Evolutionary conservation across 2,888 invertebrate genomes (phyloP).

Genomic region (Parthenolecanium corni): DNA sequence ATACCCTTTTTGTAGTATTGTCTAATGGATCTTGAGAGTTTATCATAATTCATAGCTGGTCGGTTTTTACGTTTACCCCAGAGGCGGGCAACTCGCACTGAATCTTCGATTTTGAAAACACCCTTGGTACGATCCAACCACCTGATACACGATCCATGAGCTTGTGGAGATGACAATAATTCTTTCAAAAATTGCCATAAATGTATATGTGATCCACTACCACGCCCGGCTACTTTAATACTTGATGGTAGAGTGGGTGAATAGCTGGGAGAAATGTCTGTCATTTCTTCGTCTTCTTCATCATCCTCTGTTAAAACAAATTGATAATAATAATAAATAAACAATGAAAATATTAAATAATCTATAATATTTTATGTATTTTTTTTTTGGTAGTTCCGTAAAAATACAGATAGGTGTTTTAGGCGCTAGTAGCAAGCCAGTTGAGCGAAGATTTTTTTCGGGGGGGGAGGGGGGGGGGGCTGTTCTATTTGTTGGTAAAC

Average conservation of each 20-base stretch:
- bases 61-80: slow-evolving; percentile 98
- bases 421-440: too few relatives aligned
- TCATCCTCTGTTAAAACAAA: slow-evolving; percentile 17
- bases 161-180: slow-evolving; percentile 73
- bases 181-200: slow-evolving; percentile 98
- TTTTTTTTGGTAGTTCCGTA: too few relatives aligned
- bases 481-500: too few relatives aligned
- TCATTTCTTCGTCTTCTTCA: slow-evolving; percentile 26
- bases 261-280: not conserved
- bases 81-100: slow-evolving; percentile 87
- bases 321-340: not conserved
- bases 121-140: slow-evolving; percentile 92
- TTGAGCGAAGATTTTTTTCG: too few relatives aligned
- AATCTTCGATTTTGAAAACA: slow-evolving; percentile 98
- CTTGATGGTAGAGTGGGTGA: not conserved
- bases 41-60: slow-evolving; percentile 99
- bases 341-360: not conserved
- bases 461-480: too few relatives aligned
- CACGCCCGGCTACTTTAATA: slow-evolving; percentile 18
- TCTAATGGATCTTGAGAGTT: slow-evolving; percentile 88
- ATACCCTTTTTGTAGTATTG: slow-evolving; percentile 99
- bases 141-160: slow-evolving; percentile 87
- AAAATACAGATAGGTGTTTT: too few relatives aligned
- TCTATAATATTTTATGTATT: too few relatives aligned
- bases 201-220: slow-evolving; percentile 60